phyloP scores from a whole-genome alignment of 2,888 invertebrate species.

The Scaptomyza parva region DNA sequence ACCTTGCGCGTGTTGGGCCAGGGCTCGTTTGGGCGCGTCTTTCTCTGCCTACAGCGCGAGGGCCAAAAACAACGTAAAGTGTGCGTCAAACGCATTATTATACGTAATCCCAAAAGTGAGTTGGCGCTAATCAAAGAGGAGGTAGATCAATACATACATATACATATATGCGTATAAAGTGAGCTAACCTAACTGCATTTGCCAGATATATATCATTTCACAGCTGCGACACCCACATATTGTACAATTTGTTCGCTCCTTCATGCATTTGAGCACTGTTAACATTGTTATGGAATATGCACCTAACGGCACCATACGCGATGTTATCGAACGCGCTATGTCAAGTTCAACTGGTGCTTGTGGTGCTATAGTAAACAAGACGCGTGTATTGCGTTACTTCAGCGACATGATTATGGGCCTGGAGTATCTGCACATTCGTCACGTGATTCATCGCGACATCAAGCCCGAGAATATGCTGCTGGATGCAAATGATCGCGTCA shows the following conservation, averaged over 20 bases:
- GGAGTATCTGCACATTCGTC: conserved; percentile 83
- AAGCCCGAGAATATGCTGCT: conserved; percentile 91
- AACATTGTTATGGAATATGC: conserved; percentile 84
- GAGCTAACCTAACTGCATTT: not conserved
- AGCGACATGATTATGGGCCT: conserved; percentile 84
- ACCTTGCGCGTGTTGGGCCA: conserved; percentile 76
- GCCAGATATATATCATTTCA: conserved; percentile 82
- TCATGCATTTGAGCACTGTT: conserved; percentile 71
- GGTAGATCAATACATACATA: conserved; percentile 43
- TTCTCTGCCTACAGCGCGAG: conserved; percentile 66
- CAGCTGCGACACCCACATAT: conserved; percentile 83
- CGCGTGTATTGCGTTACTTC: conserved; percentile 83
- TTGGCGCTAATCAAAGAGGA: conserved; percentile 80
- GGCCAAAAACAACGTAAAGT: conserved; percentile 55
- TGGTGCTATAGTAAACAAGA: conserved; percentile 36
- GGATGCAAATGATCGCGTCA: conserved; percentile 87
- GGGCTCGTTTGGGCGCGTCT: conserved; percentile 81
- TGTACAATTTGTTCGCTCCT: conserved; percentile 80
- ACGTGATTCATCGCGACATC: conserved; percentile 88
- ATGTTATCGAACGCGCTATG: conserved; percentile 57
- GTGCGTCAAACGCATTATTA: conserved; percentile 82
- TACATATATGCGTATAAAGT: not conserved
- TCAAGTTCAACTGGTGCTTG: conserved; percentile 16
- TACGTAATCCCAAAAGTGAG: conserved; percentile 70
- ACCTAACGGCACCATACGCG: conserved; percentile 80